A percentile compares a stretch with the other conserved stretches of the same genome.
phyloP scores from a whole-genome alignment of 2,797 vertebrate species.

The Eremophila alpestris region DNA sequence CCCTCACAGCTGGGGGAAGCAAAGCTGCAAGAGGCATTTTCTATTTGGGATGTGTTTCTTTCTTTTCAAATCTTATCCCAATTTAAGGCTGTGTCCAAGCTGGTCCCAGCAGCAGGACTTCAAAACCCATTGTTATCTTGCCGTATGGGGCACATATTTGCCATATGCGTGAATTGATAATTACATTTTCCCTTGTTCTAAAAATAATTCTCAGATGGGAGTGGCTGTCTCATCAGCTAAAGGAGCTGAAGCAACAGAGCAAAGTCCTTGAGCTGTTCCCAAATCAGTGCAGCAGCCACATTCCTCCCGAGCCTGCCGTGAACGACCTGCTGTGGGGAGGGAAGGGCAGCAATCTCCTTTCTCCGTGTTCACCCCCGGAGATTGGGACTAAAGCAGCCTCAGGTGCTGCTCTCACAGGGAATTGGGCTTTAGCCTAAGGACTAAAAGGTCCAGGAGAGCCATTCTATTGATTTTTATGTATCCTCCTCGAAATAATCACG shows the following conservation, averaged over 20 bases:
- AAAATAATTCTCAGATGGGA: background rate
- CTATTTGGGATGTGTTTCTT: background rate
- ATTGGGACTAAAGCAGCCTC: background rate
- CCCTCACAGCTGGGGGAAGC: background rate
- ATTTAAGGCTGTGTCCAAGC: background rate
- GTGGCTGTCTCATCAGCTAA: background rate
- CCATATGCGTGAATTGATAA: background rate
- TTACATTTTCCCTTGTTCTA: background rate
- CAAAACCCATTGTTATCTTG: background rate
- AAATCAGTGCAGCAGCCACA: background rate
- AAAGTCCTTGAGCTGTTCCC: slow-evolving; percentile 7
- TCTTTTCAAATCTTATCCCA: background rate
- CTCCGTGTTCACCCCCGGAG: background rate
- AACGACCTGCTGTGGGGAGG: background rate
- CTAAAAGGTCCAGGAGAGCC: background rate
- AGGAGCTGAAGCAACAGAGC: background rate
- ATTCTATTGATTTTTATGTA: background rate
- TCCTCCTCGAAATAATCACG: background rate
- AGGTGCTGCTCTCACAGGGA: background rate
- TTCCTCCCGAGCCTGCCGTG: background rate
- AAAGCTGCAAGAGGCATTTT: background rate
- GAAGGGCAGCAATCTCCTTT: background rate
- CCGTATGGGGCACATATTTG: background rate
- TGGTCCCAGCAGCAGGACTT: background rate
- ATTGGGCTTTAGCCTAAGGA: background rate